Percentiles rank a stretch among this genome's conserved stretches.
These are phyloP conservation scores for Rhinella marina DNA, from an alignment of 2,797 vertebrate genomes.

Conservation along the genomic window DNA sequence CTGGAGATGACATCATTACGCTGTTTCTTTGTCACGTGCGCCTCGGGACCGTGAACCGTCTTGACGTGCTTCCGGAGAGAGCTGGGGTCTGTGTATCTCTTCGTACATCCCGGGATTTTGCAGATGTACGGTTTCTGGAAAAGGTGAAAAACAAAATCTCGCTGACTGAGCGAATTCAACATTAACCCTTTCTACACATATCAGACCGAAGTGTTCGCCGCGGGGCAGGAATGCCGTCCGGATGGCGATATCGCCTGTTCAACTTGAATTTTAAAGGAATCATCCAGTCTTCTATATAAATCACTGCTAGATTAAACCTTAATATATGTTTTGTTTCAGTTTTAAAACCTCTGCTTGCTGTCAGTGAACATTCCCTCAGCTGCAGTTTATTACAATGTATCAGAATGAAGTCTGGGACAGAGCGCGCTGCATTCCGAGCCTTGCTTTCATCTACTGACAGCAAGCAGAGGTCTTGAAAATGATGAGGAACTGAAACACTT, in stretches of 20 bases:
- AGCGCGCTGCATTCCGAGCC: too few species aligned
- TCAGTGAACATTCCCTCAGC: too few species aligned
- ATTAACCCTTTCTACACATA: neutral
- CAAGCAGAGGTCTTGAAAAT: neutral
- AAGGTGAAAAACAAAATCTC: neutral
- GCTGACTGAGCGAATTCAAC: too few species aligned
- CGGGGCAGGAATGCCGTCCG: too few species aligned
- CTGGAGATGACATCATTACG: constrained; percentile 84
- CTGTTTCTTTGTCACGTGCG: constrained; percentile 97
- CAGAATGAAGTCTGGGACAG: too few species aligned
- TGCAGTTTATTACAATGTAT: too few species aligned
- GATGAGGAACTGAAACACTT: too few species aligned
- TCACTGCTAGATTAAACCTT: too few species aligned
- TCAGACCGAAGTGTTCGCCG: too few species aligned
- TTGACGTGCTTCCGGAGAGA: constrained; percentile 98
- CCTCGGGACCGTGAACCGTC: constrained; percentile 96
- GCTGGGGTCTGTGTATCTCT: constrained; percentile 97
- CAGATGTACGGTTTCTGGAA: constrained; percentile 97
- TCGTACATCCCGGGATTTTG: constrained; percentile 96
- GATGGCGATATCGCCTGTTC: too few species aligned
- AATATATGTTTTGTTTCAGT: neutral
- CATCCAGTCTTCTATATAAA: too few species aligned
- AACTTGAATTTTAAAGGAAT: too few species aligned
- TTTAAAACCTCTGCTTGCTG: neutral
- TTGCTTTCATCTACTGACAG: neutral